Conservation (phyloP, 2,797 vertebrate genomes). For the Apogon talboti region DNA sequence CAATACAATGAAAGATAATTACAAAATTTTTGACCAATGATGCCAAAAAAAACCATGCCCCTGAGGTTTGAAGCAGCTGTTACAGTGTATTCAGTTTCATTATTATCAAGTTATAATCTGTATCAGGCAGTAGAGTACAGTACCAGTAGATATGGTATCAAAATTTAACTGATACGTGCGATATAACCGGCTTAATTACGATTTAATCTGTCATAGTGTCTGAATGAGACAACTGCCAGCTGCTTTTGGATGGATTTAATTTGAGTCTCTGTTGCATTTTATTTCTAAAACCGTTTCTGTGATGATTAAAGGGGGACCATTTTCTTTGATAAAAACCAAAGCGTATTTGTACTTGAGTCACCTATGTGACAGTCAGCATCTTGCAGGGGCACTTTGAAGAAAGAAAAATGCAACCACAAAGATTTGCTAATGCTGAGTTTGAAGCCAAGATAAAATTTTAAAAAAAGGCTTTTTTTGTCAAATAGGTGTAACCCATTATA, state of each 20-base stretch:
- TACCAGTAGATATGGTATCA: neutral
- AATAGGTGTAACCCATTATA: no score
- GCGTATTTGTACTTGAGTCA: constrained; percentile 28
- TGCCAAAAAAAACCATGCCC: no score
- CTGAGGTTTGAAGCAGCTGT: no score
- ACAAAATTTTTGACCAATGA: no score
- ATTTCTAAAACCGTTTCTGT: constrained; percentile 23
- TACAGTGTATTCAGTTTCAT: constrained; percentile 1
- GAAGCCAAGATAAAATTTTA: constrained; percentile 14
- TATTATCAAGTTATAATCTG: constrained; percentile 6
- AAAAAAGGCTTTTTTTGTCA: neutral
- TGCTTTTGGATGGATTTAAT: constrained; percentile 10
- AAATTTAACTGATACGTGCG: neutral
- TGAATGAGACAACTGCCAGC: constrained; percentile 7
- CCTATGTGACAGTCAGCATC: constrained; percentile 32
- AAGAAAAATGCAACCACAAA: constrained; percentile 15
- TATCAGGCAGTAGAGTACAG: constrained; percentile 1
- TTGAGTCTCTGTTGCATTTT: constrained; percentile 23
- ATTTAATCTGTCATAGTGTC: constrained; percentile 10
- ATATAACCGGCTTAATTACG: neutral
- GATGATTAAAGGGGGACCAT: constrained; percentile 34
- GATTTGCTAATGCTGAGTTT: constrained; percentile 5
- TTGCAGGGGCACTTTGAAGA: constrained; percentile 13
- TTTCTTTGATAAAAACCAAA: constrained; percentile 34
- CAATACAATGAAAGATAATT: no score